Evolutionary conservation across 2,113 vertebrate species (phyloP).

Genomic region (Alouatta palliata): DNA sequence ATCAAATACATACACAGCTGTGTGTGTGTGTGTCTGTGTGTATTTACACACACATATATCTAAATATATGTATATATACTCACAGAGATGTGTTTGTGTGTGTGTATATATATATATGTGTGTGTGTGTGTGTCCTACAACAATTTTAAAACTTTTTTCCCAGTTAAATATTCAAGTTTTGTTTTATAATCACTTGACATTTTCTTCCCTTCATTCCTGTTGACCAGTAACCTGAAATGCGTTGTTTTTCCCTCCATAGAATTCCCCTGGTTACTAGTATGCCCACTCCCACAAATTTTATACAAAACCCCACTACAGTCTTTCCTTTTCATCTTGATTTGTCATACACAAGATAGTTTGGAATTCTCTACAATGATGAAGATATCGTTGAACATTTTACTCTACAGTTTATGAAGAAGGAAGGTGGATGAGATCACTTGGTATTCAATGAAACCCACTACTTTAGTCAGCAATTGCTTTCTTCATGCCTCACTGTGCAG

Average conservation of each 20-base stretch:
- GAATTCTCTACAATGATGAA: background rate
- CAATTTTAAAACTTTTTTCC: background rate
- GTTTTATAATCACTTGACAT: background rate
- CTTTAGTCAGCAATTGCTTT: background rate
- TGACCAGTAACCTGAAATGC: background rate
- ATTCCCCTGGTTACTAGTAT: background rate
- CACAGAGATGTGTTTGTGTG: too few species aligned
- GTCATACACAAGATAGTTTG: background rate
- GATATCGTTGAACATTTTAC: background rate
- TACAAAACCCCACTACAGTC: background rate
- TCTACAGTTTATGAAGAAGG: background rate
- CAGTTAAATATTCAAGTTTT: background rate
- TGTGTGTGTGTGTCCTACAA: background rate
- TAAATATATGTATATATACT: too few species aligned
- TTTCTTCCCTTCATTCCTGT: background rate
- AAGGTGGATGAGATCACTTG: background rate
- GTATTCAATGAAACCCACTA: background rate
- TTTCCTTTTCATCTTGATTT: background rate
- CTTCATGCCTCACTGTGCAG: background rate
- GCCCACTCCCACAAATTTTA: background rate
- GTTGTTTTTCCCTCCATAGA: background rate
- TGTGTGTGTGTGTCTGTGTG: background rate
- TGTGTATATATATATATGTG: fast-evolving
- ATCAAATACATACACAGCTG: background rate
- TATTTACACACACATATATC: background rate